Evolutionary conservation across 2,888 invertebrate species (phyloP), one percentile per base, ranked within the genome.

Genomic region (Eugnorisma glareosa): DNA sequence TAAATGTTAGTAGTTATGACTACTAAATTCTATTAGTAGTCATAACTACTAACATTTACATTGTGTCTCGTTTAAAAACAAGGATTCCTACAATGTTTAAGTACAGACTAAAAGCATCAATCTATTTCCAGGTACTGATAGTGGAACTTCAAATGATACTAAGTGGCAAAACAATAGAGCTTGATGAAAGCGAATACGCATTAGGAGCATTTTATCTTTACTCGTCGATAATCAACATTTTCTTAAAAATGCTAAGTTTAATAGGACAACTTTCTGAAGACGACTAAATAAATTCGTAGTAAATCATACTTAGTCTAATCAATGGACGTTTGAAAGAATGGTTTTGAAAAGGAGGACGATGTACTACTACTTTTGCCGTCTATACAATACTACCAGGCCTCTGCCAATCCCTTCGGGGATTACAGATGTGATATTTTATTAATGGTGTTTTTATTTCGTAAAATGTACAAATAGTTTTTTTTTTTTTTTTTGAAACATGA

Each of bases 131-230:
- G 64, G 2, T 28, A 4, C 64, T 64, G 4, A 10, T 64, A n/a
- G 18, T 40, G n/a, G n/a, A 64, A 40, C 40, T 64, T n/a, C 64
- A 64, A 64, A 40, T 64, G 64, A 40, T 64, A 40, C n/a, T 64
- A 0, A 40, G 64, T 0, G 64, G 64, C 1, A 40, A 3, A 64
- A 1, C 64, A 28, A 0, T 64, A 8, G 64, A 64, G 18, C 15
- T 64, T 7, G 2, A 8, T 28, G 64, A 64, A 18, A 1, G 0
- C 0, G 64, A 64, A 0, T 64, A 64, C n/a, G 64, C 64, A 15
- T 28, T 40, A 28, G 64, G 40, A 40, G 64, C 64, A 28, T 64
- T 7, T 28, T 64, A n/a, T 40, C n/a, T 64, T 0, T 64, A 64
- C 40, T 18, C 64, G 28, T 64, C 64, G 4, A 0, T 64, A 1